Evolutionary conservation across 2,113 vertebrate species (phyloP).

Genomic region (Solea solea): DNA sequence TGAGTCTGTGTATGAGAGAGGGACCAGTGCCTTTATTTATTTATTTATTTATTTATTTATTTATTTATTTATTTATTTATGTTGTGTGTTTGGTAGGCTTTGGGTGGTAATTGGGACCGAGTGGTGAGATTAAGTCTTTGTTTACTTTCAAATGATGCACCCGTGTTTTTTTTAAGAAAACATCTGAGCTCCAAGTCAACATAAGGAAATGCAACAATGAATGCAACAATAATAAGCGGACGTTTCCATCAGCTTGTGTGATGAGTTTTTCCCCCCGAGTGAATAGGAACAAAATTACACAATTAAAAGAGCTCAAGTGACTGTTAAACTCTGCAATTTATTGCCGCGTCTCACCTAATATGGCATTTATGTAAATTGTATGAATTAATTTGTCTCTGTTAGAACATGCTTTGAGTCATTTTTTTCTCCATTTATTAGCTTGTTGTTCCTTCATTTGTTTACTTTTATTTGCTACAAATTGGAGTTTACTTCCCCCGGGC

Average conservation of each 20-base stretch:
- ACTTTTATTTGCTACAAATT: neutral
- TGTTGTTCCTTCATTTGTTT: slow-evolving; percentile 5
- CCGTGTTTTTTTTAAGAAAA: neutral
- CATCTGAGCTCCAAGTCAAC: slow-evolving; percentile 21
- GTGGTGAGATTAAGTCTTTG: slow-evolving; percentile 5
- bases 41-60: neutral
- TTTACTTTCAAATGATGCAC: slow-evolving; percentile 30
- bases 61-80: neutral
- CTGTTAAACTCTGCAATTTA: slow-evolving; percentile 49
- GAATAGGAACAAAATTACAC: slow-evolving; percentile 44
- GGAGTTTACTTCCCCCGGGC: neutral
- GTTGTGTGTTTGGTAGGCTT: slow-evolving; percentile 6
- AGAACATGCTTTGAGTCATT: neutral
- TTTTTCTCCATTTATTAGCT: neutral
- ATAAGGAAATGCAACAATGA: slow-evolving; percentile 43
- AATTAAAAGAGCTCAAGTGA: slow-evolving; percentile 44
- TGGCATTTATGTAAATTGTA: slow-evolving; percentile 55
- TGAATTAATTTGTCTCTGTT: slow-evolving; percentile 35
- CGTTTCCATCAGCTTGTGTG: slow-evolving; percentile 3
- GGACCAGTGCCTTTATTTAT: slow-evolving; percentile 7
- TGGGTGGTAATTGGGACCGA: slow-evolving; percentile 6
- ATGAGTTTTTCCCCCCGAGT: slow-evolving; percentile 34
- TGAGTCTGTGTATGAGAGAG: slow-evolving; percentile 12
- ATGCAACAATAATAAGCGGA: slow-evolving; percentile 35
- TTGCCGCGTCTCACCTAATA: slow-evolving; percentile 37